Conservation (phyloP, 2,113 vertebrate genomes). For the Bos javanicus region DNA sequence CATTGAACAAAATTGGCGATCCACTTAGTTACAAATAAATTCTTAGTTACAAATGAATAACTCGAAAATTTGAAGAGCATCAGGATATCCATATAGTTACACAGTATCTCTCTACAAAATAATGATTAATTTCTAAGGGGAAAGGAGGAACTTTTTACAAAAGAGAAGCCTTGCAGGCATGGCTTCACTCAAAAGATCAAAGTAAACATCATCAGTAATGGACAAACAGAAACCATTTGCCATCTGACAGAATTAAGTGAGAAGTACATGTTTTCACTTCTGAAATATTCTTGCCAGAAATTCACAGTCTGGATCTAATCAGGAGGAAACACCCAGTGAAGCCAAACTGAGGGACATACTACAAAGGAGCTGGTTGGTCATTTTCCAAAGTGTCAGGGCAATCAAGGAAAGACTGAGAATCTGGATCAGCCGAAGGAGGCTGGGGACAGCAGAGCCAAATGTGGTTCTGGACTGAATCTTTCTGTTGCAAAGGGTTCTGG, state of each 20-base stretch:
- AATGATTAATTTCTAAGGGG: background rate
- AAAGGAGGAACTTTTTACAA: background rate
- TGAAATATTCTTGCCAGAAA: background rate
- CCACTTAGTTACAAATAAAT: background rate
- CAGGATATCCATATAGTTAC: background rate
- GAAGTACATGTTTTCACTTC: background rate
- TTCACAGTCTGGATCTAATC: background rate
- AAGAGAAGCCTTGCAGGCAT: background rate
- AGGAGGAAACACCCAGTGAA: background rate
- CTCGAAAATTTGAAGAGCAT: background rate
- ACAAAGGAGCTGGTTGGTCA: background rate
- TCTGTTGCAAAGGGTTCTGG: background rate
- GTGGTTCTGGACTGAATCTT: background rate
- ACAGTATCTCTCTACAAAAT: background rate
- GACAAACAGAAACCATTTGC: background rate
- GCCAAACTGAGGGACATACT: background rate
- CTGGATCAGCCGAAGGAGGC: background rate
- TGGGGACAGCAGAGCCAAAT: too few relatives aligned
- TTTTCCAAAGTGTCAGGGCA: background rate
- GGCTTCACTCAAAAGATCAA: background rate
- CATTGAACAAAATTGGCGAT: background rate
- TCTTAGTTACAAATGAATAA: background rate
- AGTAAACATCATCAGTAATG: background rate
- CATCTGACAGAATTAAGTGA: background rate
- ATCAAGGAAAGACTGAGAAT: background rate